phyloP scores from a whole-genome alignment of 2,888 invertebrate genomes.

The Temnothorax ravouxi region DNA sequence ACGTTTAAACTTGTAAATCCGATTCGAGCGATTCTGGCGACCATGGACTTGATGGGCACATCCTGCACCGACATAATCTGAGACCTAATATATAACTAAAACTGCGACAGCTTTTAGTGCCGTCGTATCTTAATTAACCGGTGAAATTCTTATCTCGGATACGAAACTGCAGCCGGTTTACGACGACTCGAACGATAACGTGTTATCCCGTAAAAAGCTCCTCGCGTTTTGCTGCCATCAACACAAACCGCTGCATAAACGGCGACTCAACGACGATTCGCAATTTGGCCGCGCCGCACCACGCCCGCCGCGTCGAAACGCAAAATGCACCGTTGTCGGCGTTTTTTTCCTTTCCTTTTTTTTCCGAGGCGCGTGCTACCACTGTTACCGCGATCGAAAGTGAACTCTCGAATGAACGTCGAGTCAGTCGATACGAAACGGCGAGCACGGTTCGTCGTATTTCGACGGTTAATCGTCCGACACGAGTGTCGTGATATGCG shows the following conservation, averaged over 20 bases:
- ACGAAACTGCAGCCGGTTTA: conserved; percentile 4
- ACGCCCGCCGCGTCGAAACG: not conserved
- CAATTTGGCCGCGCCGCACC: not conserved
- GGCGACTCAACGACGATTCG: not conserved
- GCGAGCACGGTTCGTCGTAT: not conserved
- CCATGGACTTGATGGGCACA: not conserved
- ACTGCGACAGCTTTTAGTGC: conserved; percentile 10
- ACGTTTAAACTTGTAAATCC: not conserved
- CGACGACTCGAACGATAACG: conserved; percentile 10
- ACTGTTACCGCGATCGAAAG: conserved; percentile 3
- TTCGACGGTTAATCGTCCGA: not conserved
- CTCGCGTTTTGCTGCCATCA: not conserved
- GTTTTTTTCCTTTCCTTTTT: not conserved
- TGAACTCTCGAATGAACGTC: conserved; percentile 24
- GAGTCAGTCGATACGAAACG: conserved; percentile 2
- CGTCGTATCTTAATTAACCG: conserved; percentile 30
- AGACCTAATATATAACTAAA: not conserved
- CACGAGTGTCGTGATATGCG: not conserved
- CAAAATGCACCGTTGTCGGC: not conserved
- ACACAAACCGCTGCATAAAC: not conserved
- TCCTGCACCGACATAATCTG: not conserved
- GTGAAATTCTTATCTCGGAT: conserved; percentile 29
- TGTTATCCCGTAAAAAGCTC: conserved; percentile 6
- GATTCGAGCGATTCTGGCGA: not conserved
- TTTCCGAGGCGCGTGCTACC: not conserved